Base-by-base conservation (phyloP, 2,888 invertebrate genomes). In the Busseola fusca region DNA sequence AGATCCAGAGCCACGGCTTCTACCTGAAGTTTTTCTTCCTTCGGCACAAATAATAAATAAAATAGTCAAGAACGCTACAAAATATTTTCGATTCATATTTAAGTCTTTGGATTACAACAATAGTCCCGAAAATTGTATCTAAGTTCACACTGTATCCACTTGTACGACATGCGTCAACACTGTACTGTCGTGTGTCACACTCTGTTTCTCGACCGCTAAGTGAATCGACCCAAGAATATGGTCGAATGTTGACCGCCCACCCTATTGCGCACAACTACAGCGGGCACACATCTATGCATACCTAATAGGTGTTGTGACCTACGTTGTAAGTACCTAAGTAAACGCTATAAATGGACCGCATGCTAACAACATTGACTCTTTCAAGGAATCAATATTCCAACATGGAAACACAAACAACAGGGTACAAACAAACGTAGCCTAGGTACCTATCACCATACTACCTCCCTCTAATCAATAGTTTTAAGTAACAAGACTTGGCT, bases 1-100 rank as follows among this genome's bases (percentile, higher is more conserved):
- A 18, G 93, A 80, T 48, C 93, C 88, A 6, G 94, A 93, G 74
- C 93, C 90, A n/a, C 95, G 91, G 70, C 94, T 91, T 81, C 90
- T 91, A n/a, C 90, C 88, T n/a, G 89, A 88, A 50, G 94, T 91
- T 84, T 91, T 93, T 87, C 91, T 93, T 68, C 89, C 90, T 73
- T 93, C 91, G 10, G 87, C 90, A 79, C 81, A 88, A 69, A 88
- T 75, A 52, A 91, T 80, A 66, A 90, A 79, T 59, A 88, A 80
- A 59, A 91, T 71, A 45, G 90, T 76, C 72, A 91, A 87, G 56
- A 90, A 72, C 63, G 84, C 80, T 57, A 91, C 52, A 58, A 89
- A 52, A 66, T 88, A 70, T 77, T 84, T 89, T 45, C 84, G 87
- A 74, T 90, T 90, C 92, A 92, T 93, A 77, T 83, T 92, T 57